Conservation (phyloP, 2,113 vertebrate genomes). For the Stictonetta naevosa region DNA sequence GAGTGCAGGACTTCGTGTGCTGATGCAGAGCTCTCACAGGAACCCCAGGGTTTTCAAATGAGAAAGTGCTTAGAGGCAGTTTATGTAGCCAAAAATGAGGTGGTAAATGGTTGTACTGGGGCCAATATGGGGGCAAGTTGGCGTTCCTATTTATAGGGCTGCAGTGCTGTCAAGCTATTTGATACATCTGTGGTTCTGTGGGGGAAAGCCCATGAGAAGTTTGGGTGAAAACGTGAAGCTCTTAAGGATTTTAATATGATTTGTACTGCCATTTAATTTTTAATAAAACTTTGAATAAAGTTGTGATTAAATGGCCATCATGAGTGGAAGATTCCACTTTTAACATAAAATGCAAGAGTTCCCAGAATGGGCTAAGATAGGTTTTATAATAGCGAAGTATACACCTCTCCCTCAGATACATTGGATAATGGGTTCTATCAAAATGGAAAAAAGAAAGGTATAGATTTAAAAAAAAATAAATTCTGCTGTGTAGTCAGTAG, state of each 20-base stretch:
- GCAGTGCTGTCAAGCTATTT: slow-evolving; percentile 57
- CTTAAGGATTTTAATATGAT: slow-evolving; percentile 70
- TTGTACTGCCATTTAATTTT: slow-evolving; percentile 76
- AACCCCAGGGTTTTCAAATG: slow-evolving; percentile 61
- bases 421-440: slow-evolving; percentile 42
- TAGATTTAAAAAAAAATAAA: slow-evolving; percentile 19
- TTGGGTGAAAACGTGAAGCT: slow-evolving; percentile 65
- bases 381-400: slow-evolving; percentile 12
- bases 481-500: slow-evolving; percentile 66
- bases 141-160: slow-evolving; percentile 64
- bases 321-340: slow-evolving; percentile 64
- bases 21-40: slow-evolving; percentile 66
- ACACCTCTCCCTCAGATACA: slow-evolving; percentile 45
- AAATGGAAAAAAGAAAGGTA: slow-evolving; percentile 60
- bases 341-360: neutral
- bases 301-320: slow-evolving; percentile 45
- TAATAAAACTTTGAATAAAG: slow-evolving; percentile 74
- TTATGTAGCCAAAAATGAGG: slow-evolving; percentile 71
- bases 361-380: slow-evolving; percentile 21
- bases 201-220: slow-evolving; percentile 60
- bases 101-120: slow-evolving; percentile 74
- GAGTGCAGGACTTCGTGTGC: slow-evolving; percentile 60
- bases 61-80: slow-evolving; percentile 74
- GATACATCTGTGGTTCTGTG: slow-evolving; percentile 71
- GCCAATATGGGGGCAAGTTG: slow-evolving; percentile 69